Base-by-base conservation (phyloP, 2,888 invertebrate genomes). In the Aelia acuminata region DNA sequence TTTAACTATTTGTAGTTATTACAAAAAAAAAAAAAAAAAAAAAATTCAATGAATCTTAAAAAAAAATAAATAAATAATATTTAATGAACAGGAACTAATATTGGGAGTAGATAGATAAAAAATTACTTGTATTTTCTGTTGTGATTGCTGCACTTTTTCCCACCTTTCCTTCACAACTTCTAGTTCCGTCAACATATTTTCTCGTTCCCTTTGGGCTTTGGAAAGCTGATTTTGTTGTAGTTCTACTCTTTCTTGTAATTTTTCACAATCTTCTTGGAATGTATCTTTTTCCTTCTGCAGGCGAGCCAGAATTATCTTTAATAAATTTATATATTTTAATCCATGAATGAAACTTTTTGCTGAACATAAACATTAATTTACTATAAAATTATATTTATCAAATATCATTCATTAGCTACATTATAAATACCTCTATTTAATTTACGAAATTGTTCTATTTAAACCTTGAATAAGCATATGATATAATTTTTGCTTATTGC, bases 211-310 rank as follows among this genome's bases (percentile, higher is more conserved):
- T 90, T 97, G 96, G 48, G 96, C 95, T 92, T 98, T 96, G 90
- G 95, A 95, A 84, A 97, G 94, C 90, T 98, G 96, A 87, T 95
- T 96, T 90, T 96, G 96, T 80, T 97, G 96, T 35, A 96, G 94
- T 91, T 98, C 97, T 22, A 96, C 94, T 87, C 97, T 94, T 92
- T 97, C 97, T 91, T 97, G 96, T 90, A 97, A 93, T 91, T 96
- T 95, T 88, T 96, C 96, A 90, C 96, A 94, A 91, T 98, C 97
- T 85, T 96, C 96, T 89, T 96, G 94, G 91, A 96, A 95, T 90
- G 94, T 94, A 92, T 98, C 98, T 90, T 96, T 94, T 92, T 98
- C 98, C 93, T 98, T 98, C 93, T 97, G 97, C 90, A 97, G 94
- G 90, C 97, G 95, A 84, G 94, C 93, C 91, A 96, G 93, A 91